phyloP scores from a whole-genome alignment of 2,113 vertebrate genomes.

The Galemys pyrenaicus region DNA sequence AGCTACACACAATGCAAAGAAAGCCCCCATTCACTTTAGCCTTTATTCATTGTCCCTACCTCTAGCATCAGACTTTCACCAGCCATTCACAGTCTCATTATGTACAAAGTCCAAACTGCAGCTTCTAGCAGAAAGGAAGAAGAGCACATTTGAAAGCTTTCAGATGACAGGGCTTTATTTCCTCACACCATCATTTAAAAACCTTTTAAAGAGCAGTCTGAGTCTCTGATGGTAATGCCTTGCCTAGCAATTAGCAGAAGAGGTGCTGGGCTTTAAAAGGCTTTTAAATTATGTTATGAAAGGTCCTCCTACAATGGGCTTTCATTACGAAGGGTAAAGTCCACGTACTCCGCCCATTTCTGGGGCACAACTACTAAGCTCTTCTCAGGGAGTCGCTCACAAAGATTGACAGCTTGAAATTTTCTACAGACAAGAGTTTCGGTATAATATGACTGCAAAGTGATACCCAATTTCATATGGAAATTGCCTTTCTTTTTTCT shows the following conservation, averaged over 20 bases:
- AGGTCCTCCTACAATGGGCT: conserved; percentile 63
- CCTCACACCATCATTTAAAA: conserved; percentile 75
- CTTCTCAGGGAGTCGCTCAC: conserved; percentile 38
- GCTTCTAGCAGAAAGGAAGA: conserved; percentile 51
- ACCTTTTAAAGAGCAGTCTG: conserved; percentile 78
- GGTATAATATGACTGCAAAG: not conserved
- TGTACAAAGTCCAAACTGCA: conserved; percentile 26
- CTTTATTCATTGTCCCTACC: conserved; percentile 32
- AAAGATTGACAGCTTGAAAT: conserved; percentile 57
- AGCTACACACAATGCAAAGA: not conserved
- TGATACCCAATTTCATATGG: conserved; percentile 63
- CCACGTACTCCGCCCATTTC: not conserved
- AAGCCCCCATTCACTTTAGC: not conserved
- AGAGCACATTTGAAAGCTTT: conserved; percentile 60
- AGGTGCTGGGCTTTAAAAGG: conserved; percentile 72
- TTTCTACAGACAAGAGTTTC: not conserved
- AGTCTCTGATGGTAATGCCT: conserved; percentile 56
- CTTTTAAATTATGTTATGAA: conserved; percentile 77
- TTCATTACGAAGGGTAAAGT: conserved; percentile 46
- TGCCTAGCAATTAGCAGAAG: conserved; percentile 68
- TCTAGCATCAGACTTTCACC: conserved; percentile 30
- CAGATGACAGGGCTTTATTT: conserved; percentile 73
- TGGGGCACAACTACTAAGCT: conserved; percentile 24
- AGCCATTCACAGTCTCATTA: conserved; percentile 67
- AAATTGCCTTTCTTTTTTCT: conserved; percentile 63